Evolutionary conservation across 2,797 vertebrate species (phyloP), one percentile per base, ranked within the genome.

Genomic region (Vireo griseus): DNA sequence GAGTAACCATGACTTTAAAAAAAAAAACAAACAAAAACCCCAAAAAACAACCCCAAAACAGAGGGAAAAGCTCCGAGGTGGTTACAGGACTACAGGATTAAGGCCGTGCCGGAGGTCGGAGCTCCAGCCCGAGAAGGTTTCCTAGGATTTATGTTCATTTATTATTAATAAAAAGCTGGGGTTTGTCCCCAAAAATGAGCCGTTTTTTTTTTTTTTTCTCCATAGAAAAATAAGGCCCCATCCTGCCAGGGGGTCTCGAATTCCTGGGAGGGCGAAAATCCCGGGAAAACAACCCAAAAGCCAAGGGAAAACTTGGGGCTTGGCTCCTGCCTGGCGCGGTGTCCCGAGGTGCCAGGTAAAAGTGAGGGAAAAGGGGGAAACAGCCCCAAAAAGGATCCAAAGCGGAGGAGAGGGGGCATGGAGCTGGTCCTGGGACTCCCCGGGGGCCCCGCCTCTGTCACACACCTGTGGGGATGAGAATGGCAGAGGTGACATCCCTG

Each of bases 1-100:
- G 96, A 96, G 90, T 95, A 97, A 97, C 94, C 83, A 92, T 83
- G 96, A 95, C 95, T 97, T 88, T 86, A 90, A 90, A 69, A 54
- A 68, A 66, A 80, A 81, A 82, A 31, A 20, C 26, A 29, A 24
- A 39, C 42, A 19, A 44, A 52, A 73, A 50, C 11, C 16, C 31
- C 77, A n/a, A 16, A 79, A 75, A 79, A 73, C 25, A 52, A 52
- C 59, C 67, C 88, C 17, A 83, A 78, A 78, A 92, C 84, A 88
- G 73, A 55, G 18, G 86, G 62, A n/a, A 88, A 92, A 92, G 92
- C 90, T 92, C 96, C 4, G 6, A 91, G 90, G 72, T 90, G 95
- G 92, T 97, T 98, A 97, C 3, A 79, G 72, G 71, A 26, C 74
- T 95, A 94, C 91, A 61, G 44, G 37, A 55, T 89, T 82, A 86